phyloP scores from a whole-genome alignment of 2,888 invertebrate species.

The Chalcosyrphus nemorum region DNA sequence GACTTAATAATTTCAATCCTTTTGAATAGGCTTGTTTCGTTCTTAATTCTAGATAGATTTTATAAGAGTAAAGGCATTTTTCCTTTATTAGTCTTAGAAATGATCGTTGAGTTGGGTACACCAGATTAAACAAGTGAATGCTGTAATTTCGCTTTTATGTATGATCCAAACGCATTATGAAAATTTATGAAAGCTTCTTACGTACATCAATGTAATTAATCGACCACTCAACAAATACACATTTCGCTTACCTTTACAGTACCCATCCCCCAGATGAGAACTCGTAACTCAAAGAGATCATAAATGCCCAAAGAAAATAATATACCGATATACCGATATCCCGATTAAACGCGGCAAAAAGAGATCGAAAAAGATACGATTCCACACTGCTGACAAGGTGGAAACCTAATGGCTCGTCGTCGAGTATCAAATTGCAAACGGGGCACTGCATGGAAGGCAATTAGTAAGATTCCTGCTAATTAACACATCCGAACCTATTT shows the following conservation, averaged over 20 bases:
- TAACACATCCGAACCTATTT: constrained; percentile 73
- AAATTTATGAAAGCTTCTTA: not conserved
- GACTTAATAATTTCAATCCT: too few relatives aligned
- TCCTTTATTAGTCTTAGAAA: too few relatives aligned
- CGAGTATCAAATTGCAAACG: constrained; percentile 65
- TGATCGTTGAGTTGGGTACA: too few relatives aligned
- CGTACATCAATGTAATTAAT: constrained; percentile 37
- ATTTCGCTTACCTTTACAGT: constrained; percentile 41
- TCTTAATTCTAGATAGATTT: too few relatives aligned
- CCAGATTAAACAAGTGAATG: too few relatives aligned
- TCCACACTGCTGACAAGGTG: constrained; percentile 62
- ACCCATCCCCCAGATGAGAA: constrained; percentile 31
- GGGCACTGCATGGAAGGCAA: constrained; percentile 58
- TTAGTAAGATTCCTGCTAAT: constrained; percentile 71
- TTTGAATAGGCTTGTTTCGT: too few relatives aligned
- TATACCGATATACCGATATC: constrained; percentile 6
- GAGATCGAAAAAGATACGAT: constrained; percentile 76
- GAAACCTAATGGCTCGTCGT: constrained; percentile 67
- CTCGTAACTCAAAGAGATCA: constrained; percentile 57
- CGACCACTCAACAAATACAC: constrained; percentile 25
- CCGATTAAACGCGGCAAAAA: constrained; percentile 66
- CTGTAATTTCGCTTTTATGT: too few relatives aligned
- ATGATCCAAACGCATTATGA: too few relatives aligned
- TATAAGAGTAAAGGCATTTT: too few relatives aligned
- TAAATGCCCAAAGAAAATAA: constrained; percentile 56